Base-by-base conservation (phyloP, 2,113 vertebrate species). In the Eupsittula cactorum region DNA sequence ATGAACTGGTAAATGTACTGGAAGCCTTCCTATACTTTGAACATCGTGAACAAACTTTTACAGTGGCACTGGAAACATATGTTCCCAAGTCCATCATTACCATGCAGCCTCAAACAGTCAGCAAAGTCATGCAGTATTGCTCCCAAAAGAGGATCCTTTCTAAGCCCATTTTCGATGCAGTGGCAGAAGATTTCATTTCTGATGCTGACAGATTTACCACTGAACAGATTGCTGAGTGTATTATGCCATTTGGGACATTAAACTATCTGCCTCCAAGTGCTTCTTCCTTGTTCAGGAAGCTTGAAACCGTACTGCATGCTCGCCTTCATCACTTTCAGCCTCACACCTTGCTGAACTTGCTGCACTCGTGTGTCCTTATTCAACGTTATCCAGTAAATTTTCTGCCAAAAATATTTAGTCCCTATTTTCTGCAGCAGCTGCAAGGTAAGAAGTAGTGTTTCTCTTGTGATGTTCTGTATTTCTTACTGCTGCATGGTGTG, bases 311-410 rank as follows among this genome's bases (percentile, higher is more conserved):
- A 57, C 90, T 99, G 47, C 94, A 93, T 7, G 52, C 88, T 4
- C 98, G 80, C 23, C 98, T 98, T 74, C 96, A 86, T 31, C 97
- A 97, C 52, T 99, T 99, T 63, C 98, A 98, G 65, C 98, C 99
- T 33, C 98, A 94, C 85, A 88, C 82, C 2, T 96, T 99, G 41
- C 78, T 99, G 95, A 98, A 96, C 50, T 73, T 99, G 52, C 98
- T 99, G 37, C 98, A 99, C 78, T 98, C 99, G 0, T 99, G 99
- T 96, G 98, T 91, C 7, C 98, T 99, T 57, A 95, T 99, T 68
- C 98, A 98, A 90, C 96, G 98, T 46, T 99, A 98, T n/a, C 99
- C 99, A 0, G 97, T 99, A 37, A 99, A 99, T 86, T 99, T 99
- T 69, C 96, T 99, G 81, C 97, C 98, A 67, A 99, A 98, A 96